phyloP scores from a whole-genome alignment of 2,888 invertebrate genomes.

The Pachliopta kotzebuea region DNA sequence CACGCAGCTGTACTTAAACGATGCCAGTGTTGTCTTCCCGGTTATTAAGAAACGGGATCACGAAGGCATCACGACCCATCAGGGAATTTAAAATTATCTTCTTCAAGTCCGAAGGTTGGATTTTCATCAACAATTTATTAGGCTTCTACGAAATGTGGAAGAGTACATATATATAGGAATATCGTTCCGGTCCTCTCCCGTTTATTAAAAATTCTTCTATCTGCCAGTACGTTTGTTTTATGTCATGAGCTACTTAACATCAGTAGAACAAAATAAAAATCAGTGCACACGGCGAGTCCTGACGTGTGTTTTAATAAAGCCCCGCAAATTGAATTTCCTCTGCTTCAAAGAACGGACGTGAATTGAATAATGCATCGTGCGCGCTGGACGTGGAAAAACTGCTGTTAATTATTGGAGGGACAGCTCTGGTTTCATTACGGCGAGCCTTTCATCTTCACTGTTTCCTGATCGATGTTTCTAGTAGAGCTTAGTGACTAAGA shows the following conservation, averaged over 20 bases:
- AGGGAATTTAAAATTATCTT: background rate
- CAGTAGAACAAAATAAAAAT: background rate
- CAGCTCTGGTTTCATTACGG: conserved; percentile 6
- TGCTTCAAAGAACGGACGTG: conserved; percentile 4
- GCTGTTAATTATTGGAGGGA: conserved; percentile 12
- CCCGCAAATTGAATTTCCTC: conserved; percentile 22
- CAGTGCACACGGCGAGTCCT: background rate
- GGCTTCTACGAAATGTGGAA: too few species aligned
- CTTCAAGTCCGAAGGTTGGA: too few species aligned
- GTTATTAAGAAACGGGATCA: conserved; percentile 27
- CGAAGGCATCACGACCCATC: conserved; percentile 3
- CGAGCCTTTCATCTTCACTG: background rate
- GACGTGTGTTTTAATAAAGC: conserved; percentile 12
- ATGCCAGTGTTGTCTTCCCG: conserved; percentile 23
- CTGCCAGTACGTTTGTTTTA: too few species aligned
- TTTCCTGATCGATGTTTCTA: background rate
- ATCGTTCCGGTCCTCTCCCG: too few species aligned
- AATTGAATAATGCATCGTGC: conserved; percentile 19
- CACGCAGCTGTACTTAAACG: conserved; percentile 23
- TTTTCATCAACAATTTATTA: too few species aligned
- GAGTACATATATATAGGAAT: too few species aligned
- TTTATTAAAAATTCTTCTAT: too few species aligned
- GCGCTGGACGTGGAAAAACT: conserved; percentile 15
- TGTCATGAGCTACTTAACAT: background rate
- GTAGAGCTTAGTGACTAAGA: too few species aligned